A percentile compares a stretch with the other conserved stretches of the same genome.
Evolutionary conservation across 2,797 vertebrate species (phyloP).

Genomic region (Glyptemys insculpta): DNA sequence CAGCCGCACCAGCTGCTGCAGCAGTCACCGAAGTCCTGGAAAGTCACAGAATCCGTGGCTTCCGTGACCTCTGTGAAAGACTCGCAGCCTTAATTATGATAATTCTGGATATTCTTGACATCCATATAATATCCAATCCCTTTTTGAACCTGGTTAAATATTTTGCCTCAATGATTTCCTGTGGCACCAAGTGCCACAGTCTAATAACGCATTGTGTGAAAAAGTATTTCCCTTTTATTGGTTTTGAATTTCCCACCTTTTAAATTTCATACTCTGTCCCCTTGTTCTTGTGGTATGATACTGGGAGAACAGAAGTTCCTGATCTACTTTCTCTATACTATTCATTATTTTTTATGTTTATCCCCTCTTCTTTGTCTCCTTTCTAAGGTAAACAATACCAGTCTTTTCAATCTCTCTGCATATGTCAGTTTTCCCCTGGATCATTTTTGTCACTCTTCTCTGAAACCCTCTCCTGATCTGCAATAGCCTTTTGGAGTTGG

Average conservation of each 20-base stretch:
- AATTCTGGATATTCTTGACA: neutral
- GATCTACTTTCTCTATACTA: neutral
- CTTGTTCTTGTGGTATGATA: neutral
- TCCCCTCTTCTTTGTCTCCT: neutral
- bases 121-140: neutral
- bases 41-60: too few species aligned
- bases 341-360: neutral
- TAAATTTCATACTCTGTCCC: neutral
- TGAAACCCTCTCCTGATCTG: neutral
- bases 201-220: neutral
- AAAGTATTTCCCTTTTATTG: neutral
- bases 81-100: too few species aligned
- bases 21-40: too few species aligned
- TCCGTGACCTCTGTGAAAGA: too few species aligned
- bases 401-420: neutral
- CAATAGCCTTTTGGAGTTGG: neutral
- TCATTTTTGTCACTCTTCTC: neutral
- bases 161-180: neutral
- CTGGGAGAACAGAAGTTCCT: neutral
- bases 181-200: neutral
- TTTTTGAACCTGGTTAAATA: neutral
- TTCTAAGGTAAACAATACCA: neutral
- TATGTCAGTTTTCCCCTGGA: neutral
- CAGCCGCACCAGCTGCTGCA: too few species aligned
- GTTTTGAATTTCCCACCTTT: slow-evolving; percentile 9